phyloP scores from a whole-genome alignment of 1,140 invertebrate species.

The Protaetia brevitarsis region DNA sequence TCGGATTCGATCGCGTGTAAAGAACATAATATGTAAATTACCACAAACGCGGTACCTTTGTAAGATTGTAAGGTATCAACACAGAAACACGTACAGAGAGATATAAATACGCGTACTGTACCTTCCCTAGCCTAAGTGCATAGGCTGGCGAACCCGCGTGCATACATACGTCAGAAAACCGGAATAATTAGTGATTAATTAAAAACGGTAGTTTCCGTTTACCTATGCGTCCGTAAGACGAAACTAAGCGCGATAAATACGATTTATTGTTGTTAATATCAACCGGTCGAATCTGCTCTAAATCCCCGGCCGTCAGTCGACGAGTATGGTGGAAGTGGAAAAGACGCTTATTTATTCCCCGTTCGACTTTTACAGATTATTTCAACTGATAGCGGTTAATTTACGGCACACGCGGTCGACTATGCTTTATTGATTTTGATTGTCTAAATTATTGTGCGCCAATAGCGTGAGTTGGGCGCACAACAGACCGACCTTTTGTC shows the following conservation, averaged over 20 bases:
- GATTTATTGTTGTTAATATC: constrained; percentile 13
- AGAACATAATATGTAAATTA: constrained; percentile 6
- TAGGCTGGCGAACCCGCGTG: too few species aligned
- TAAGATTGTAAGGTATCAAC: neutral
- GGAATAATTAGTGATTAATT: constrained; percentile 18
- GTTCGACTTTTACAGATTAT: constrained; percentile 18
- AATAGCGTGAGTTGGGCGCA: neutral
- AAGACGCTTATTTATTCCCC: constrained; percentile 2
- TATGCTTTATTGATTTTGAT: constrained; percentile 13
- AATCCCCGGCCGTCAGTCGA: neutral
- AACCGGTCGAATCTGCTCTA: neutral
- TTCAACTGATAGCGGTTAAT: neutral
- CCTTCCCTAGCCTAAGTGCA: neutral
- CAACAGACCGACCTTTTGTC: constrained; percentile 5
- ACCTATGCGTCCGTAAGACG: neutral
- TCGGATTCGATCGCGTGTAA: constrained; percentile 7
- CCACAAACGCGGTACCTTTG: neutral
- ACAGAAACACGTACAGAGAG: neutral
- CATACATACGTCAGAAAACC: constrained; percentile 8
- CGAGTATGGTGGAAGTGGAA: too few species aligned
- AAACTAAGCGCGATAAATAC: neutral
- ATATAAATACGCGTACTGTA: neutral
- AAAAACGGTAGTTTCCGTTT: constrained; percentile 18
- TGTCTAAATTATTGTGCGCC: constrained; percentile 6
- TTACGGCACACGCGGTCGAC: constrained; percentile 4